These are phyloP conservation scores for Phalacrocorax brasilianus DNA, from an alignment of 2,113 vertebrate species.

Conservation along the genomic window DNA sequence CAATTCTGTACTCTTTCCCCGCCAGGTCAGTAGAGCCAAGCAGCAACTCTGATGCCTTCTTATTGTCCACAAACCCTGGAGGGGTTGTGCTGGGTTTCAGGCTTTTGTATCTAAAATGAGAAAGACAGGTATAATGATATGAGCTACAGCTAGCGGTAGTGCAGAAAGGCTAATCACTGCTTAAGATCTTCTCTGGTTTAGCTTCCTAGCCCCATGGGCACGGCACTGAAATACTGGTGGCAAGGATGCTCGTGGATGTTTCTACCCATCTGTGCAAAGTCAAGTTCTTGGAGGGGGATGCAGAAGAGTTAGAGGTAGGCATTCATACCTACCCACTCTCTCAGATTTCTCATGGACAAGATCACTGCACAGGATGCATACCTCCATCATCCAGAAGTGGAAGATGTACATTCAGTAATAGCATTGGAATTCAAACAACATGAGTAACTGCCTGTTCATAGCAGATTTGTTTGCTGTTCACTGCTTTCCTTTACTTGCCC, in stretches of 20 bases:
- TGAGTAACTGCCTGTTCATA: neutral
- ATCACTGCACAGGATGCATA: neutral
- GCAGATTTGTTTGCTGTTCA: neutral
- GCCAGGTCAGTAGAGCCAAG: neutral
- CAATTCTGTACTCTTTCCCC: slow-evolving; percentile 36
- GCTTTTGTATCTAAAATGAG: slow-evolving; percentile 34
- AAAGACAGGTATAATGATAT: neutral
- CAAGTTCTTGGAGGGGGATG: neutral
- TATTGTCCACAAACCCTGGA: slow-evolving; percentile 32
- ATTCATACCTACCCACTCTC: neutral
- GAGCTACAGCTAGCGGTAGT: neutral
- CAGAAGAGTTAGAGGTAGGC: neutral
- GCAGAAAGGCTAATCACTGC: neutral
- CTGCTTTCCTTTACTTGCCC: neutral
- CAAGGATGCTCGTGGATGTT: neutral
- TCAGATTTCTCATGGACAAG: neutral
- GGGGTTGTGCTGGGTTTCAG: slow-evolving; percentile 52
- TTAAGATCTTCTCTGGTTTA: neutral
- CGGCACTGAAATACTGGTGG: neutral
- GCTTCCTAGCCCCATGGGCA: neutral
- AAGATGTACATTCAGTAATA: neutral
- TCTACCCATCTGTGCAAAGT: neutral
- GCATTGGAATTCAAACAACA: neutral
- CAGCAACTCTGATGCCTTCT: slow-evolving; percentile 40
- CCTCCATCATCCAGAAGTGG: neutral